Evolutionary conservation across 1,140 invertebrate species (phyloP).

Genomic region (Samia ricini): DNA sequence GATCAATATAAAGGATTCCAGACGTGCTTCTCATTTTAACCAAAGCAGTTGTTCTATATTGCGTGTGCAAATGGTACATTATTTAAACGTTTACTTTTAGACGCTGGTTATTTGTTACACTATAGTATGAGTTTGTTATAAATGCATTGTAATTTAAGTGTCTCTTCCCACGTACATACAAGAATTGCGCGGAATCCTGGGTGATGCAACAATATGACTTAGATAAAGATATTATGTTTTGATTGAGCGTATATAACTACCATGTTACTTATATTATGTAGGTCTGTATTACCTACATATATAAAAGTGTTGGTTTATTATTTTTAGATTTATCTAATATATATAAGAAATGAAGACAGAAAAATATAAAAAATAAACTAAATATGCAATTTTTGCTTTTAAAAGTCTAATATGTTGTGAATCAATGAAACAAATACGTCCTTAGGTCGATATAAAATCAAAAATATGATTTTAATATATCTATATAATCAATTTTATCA

Average conservation of each 20-base stretch:
- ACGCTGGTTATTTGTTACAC: conserved; percentile 3
- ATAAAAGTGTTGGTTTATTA: conserved; percentile 12
- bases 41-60: conserved; percentile 7
- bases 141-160: background rate
- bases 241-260: conserved; percentile 20
- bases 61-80: background rate
- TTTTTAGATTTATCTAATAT: conserved; percentile 13
- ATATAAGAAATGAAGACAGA: conserved; percentile 6
- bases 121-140: background rate
- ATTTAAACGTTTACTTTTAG: background rate
- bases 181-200: conserved; percentile 38
- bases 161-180: background rate
- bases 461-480: background rate
- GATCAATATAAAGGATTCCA: conserved; percentile 47
- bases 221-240: conserved; percentile 28
- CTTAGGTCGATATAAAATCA: background rate
- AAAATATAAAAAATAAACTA: background rate
- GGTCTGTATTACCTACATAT: conserved; percentile 12
- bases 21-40: conserved; percentile 21
- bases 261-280: conserved; percentile 19
- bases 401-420: background rate
- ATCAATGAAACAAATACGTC: background rate
- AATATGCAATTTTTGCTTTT: background rate
- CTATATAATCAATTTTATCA: background rate
- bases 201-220: conserved; percentile 41